A percentile compares a stretch with the other conserved stretches of the same genome.
Conservation (phyloP, 2,113 vertebrate species). For the Malurus alboscapulatus region DNA sequence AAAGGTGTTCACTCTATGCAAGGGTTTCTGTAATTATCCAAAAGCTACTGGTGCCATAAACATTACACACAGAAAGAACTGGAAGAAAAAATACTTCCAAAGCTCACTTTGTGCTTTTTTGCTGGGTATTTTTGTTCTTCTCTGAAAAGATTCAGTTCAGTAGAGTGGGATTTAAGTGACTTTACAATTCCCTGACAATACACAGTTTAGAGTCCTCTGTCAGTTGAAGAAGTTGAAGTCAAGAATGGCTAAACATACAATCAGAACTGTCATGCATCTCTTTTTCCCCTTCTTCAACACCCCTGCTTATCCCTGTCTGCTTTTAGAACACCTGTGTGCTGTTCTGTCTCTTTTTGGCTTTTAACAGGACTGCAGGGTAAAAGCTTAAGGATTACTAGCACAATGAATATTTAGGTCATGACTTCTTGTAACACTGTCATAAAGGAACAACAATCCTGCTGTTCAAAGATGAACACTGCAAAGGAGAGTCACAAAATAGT, state of each 20-base stretch:
- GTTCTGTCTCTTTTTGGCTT: neutral
- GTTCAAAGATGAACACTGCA: neutral
- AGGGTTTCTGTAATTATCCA: neutral
- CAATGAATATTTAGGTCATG: neutral
- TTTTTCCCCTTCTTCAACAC: neutral
- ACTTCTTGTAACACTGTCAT: neutral
- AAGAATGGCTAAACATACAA: neutral
- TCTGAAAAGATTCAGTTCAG: neutral
- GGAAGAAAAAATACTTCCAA: neutral
- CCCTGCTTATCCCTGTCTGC: neutral
- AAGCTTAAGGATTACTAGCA: neutral
- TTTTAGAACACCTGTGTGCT: neutral
- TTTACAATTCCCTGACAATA: neutral
- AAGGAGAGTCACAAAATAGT: neutral
- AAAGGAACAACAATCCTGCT: neutral
- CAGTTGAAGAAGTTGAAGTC: neutral
- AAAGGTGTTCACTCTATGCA: neutral
- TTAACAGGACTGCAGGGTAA: neutral
- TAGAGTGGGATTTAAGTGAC: neutral
- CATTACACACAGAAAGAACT: neutral
- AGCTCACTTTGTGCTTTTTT: neutral
- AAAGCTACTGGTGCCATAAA: neutral
- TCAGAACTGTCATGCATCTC: neutral
- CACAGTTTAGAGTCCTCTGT: neutral
- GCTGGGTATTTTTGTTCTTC: neutral